A percentile compares a stretch with the other conserved stretches of the same genome.
phyloP scores from a whole-genome alignment of 2,888 invertebrate species.

The Meloe dianella region DNA sequence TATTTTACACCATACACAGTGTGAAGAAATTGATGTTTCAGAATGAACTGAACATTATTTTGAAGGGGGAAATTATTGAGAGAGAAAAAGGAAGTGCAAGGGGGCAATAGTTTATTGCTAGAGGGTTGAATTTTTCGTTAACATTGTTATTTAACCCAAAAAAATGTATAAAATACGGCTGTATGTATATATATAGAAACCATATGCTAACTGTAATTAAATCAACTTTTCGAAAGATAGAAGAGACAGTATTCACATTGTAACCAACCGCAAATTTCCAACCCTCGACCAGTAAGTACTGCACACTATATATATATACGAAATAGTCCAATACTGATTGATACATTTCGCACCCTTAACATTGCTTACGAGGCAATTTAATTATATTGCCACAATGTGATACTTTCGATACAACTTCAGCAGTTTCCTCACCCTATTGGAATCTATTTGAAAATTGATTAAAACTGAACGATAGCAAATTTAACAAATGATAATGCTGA shows the following conservation, averaged over 20 bases:
- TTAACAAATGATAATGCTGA: neutral
- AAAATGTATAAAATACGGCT: neutral
- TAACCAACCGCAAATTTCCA: conserved; percentile 10
- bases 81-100: conserved; percentile 40
- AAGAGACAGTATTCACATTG: neutral
- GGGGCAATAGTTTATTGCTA: conserved; percentile 28
- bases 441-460: conserved; percentile 4
- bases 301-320: neutral
- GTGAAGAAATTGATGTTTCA: conserved; percentile 58
- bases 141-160: neutral
- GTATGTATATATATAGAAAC: neutral
- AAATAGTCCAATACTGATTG: conserved; percentile 11
- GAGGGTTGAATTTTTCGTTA: conserved; percentile 16
- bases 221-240: neutral
- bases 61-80: conserved; percentile 48
- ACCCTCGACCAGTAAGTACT: neutral
- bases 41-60: conserved; percentile 56
- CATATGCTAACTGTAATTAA: conserved; percentile 2
- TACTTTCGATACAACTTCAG: conserved; percentile 9
- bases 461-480: neutral
- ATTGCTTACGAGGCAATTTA: conserved; percentile 19
- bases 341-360: conserved; percentile 20
- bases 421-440: neutral
- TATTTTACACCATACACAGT: conserved; percentile 51
- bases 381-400: conserved; percentile 10